These are phyloP conservation scores for Macrosiphum euphorbiae DNA, from an alignment of 2,888 invertebrate genomes.

Conservation along the genomic window DNA sequence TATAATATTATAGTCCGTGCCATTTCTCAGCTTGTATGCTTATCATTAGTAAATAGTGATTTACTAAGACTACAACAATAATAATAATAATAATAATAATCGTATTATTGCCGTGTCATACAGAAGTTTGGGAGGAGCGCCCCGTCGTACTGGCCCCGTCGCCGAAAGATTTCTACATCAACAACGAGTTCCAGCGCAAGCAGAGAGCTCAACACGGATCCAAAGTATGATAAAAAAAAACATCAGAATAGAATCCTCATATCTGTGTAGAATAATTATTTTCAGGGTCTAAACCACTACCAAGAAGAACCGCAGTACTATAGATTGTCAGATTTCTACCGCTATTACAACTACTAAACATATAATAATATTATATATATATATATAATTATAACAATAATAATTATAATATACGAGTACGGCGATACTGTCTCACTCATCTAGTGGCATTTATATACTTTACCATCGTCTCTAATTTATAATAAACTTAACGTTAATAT, in stretches of 20 bases:
- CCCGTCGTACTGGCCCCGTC: slow-evolving; percentile 67
- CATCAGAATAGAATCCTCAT: neutral
- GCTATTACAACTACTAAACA: slow-evolving; percentile 54
- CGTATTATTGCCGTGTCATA: neutral
- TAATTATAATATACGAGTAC: slow-evolving; percentile 10
- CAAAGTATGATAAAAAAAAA: slow-evolving; percentile 39
- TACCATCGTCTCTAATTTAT: slow-evolving; percentile 12
- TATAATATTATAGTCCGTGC: neutral
- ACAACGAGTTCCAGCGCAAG: slow-evolving; percentile 50
- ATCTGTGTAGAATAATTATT: slow-evolving; percentile 50
- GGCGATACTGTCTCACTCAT: slow-evolving; percentile 26
- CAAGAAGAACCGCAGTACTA: slow-evolving; percentile 55
- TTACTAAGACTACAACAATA: too few species aligned
- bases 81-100: neutral
- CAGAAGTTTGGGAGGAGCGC: slow-evolving; percentile 70
- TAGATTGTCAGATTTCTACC: slow-evolving; percentile 54
- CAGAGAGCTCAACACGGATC: slow-evolving; percentile 55
- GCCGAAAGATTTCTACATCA: slow-evolving; percentile 49
- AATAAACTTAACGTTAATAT: slow-evolving; percentile 37
- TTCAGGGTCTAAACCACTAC: slow-evolving; percentile 55
- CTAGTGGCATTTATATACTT: slow-evolving; percentile 46
- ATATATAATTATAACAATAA: slow-evolving; percentile 30
- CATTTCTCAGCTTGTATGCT: neutral
- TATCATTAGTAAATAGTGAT: neutral
- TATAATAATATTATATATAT: slow-evolving; percentile 10